Base-by-base conservation (phyloP, 2,113 vertebrate species). In the Eptesicus fuscus region DNA sequence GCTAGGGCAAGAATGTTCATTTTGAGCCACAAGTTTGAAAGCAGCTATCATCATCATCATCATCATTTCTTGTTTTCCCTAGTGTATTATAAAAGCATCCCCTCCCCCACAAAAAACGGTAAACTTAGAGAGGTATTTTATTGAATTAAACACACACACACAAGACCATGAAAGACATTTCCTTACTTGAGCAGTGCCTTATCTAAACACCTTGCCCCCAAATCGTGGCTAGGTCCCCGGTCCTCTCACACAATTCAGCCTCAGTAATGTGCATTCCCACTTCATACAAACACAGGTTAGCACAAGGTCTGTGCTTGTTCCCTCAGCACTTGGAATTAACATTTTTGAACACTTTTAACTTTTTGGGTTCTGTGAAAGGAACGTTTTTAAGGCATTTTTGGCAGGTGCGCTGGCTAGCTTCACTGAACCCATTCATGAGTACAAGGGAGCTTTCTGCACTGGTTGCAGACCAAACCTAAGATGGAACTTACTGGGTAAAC, bases 351-450 rank as follows among this genome's bases (percentile, higher is more conserved):
- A 93, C 61, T 89, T 91, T 82, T 49, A 71, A 91, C 91, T 90
- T 96, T 63, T 7, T 10, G 22, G 42, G 59, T 84, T 90, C 51
- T 94, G 30, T 86, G 88, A 96, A 94, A 90, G 90, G 71, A 95
- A 92, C 1, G 25, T 85, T 95, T 96, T 90, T 2, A 92, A 95
- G 82, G 74, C 95, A 77, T 93, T 96, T 97, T 96, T 96, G 96
- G 96, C 94, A 97, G 96, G 88, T 97, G 92, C 42, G 78, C 88
- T 93, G 94, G 94, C 88, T 9, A n/a, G 67, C 42, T 84, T 96
- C 85, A 96, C 67, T 95, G 90, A 90, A 84, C 78, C 90, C 67
- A 96, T 93, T 97, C 97, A 97, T 96, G 78, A 95, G 91, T 16
- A 93, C 28, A 88, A 94, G 77, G 90, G 79, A 67, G 78, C 47